Percentiles rank a stretch among this genome's conserved stretches.
Conservation (phyloP, 2,797 vertebrate genomes). For the Bovichtus diacanthus region DNA sequence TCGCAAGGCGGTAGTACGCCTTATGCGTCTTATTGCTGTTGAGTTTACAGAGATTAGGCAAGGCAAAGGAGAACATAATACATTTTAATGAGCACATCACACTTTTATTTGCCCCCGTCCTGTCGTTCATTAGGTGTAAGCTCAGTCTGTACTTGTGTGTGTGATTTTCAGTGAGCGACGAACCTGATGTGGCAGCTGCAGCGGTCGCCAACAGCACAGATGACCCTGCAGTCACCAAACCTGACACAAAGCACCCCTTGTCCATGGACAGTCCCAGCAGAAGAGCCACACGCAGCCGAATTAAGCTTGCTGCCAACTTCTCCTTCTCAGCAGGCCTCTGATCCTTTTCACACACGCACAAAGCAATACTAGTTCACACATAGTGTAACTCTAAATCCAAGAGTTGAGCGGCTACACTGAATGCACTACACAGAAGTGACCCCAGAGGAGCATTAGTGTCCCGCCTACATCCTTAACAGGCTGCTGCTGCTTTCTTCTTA, state of each 20-base stretch:
- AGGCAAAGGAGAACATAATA: background rate
- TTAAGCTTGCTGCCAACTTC: slow-evolving; percentile 96
- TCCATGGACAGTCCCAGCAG: slow-evolving; percentile 89
- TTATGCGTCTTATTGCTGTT: no score
- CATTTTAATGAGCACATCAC: slow-evolving; percentile 30
- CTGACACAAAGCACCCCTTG: slow-evolving; percentile 28
- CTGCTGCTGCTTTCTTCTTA: slow-evolving; percentile 49
- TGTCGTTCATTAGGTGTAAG: background rate
- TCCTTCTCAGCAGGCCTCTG: slow-evolving; percentile 89
- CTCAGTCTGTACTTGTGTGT: slow-evolving; percentile 30
- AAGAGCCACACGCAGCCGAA: slow-evolving; percentile 89
- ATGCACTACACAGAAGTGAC: slow-evolving; percentile 15
- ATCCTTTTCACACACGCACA: slow-evolving; percentile 11
- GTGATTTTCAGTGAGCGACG: slow-evolving; percentile 44
- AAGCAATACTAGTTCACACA: slow-evolving; percentile 21
- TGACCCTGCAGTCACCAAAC: slow-evolving; percentile 29
- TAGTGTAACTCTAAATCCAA: slow-evolving; percentile 66
- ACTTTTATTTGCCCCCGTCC: slow-evolving; percentile 5
- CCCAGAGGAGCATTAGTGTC: slow-evolving; percentile 30
- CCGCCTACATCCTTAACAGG: slow-evolving; percentile 13
- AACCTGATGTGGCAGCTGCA: slow-evolving; percentile 20
- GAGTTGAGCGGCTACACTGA: slow-evolving; percentile 64
- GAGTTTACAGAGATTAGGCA: no score
- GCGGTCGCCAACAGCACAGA: slow-evolving; percentile 14
- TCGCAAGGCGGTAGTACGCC: no score